These are phyloP conservation scores for Paralvinella palmiformis DNA, from an alignment of 1,140 invertebrate genomes.

Conservation along the genomic window DNA sequence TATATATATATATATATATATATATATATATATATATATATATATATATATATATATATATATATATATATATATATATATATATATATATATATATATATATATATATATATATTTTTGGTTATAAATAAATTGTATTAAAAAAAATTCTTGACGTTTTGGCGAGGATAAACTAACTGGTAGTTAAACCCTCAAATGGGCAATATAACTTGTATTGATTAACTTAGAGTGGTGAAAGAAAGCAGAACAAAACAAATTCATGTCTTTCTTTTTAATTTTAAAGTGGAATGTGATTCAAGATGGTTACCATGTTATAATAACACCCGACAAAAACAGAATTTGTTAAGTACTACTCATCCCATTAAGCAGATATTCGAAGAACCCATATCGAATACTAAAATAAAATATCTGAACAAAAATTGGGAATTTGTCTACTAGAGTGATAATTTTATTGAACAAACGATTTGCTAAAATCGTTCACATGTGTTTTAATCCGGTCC, in stretches of 20 bases:
- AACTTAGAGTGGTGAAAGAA: background rate
- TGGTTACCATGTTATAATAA: background rate
- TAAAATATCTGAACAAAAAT: background rate
- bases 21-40: too few species aligned
- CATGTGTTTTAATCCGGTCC: background rate
- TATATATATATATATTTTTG: background rate
- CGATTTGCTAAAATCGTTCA: too few species aligned
- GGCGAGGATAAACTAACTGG: background rate
- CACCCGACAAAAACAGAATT: conserved; percentile 1
- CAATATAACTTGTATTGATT: conserved; percentile 4
- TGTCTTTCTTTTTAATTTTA: background rate
- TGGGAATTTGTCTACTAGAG: background rate
- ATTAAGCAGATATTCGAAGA: background rate
- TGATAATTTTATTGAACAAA: too few species aligned
- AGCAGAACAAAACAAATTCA: background rate
- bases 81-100: background rate
- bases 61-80: too few species aligned
- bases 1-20: too few species aligned
- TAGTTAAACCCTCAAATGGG: background rate
- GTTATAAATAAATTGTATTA: background rate
- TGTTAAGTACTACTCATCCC: background rate
- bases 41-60: too few species aligned
- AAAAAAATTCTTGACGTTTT: background rate
- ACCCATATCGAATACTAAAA: background rate
- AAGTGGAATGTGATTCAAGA: conserved; percentile 6